phyloP scores from a whole-genome alignment of 2,797 vertebrate species.

The Spea hammondii region DNA sequence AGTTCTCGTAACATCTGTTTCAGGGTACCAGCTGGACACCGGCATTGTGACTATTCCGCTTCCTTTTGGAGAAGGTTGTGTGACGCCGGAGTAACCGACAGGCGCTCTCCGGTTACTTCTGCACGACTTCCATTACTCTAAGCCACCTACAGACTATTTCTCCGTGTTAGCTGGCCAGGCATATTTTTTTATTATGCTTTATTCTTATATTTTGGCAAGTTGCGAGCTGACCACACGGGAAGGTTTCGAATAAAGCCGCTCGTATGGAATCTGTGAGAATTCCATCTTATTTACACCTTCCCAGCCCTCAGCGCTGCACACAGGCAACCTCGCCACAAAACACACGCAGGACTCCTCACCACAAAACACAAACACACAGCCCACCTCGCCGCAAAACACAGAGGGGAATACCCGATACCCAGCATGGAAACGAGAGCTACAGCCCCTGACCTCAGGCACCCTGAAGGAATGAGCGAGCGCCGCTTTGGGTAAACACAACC shows the following conservation, averaged over 20 bases:
- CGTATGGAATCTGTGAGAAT: slow-evolving; percentile 23
- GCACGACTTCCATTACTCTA: too few species aligned
- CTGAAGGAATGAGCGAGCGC: slow-evolving; percentile 39
- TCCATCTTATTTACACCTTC: slow-evolving; percentile 50
- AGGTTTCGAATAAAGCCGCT: slow-evolving; percentile 3
- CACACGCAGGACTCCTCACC: slow-evolving; percentile 47
- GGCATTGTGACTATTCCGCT: too few species aligned
- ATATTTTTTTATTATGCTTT: too few species aligned
- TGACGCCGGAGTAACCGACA: too few species aligned
- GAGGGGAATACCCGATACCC: slow-evolving; percentile 41
- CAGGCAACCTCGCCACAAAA: slow-evolving; percentile 50
- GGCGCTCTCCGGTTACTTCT: too few species aligned
- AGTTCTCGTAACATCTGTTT: too few species aligned
- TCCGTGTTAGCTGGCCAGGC: too few species aligned
- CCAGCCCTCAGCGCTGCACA: slow-evolving; percentile 34
- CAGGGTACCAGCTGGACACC: too few species aligned
- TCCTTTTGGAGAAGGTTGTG: too few species aligned
- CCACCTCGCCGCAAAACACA: slow-evolving; percentile 41
- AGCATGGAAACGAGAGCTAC: slow-evolving; percentile 41
- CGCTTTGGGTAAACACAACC: slow-evolving; percentile 46
- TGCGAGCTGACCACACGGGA: neutral
- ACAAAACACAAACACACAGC: slow-evolving; percentile 52
- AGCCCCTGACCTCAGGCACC: slow-evolving; percentile 49
- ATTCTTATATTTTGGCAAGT: neutral
- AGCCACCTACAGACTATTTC: too few species aligned